Evolutionary conservation across 2,888 invertebrate species (phyloP), one percentile per base, ranked within the genome.

Genomic region (Scaptomyza cyrtandrae): DNA sequence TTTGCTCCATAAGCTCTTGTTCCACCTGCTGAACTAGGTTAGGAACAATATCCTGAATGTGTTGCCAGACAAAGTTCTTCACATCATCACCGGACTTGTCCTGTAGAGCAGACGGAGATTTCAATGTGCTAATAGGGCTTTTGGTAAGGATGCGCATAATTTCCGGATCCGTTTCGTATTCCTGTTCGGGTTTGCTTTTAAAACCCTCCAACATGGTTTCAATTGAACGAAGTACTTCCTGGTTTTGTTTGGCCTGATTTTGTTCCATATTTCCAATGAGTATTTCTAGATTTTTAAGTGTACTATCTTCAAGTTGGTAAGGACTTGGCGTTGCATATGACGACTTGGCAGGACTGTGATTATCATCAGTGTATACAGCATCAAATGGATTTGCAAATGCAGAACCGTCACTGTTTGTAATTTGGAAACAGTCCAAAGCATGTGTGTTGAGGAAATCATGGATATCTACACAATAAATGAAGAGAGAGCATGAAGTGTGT

Each of bases 251-350:
- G 11, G 91, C 90, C 61, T 93, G 93, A 63, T 90, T 90, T 57
- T 91, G 88, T 67, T 93, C 93, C 90, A 93, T 92, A 44, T 91
- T 92, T 2, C 91, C 92, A 50, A 93, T 93, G 1, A 93, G 89
- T 41, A 86, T 91, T 68, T 92, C 93, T 6, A 93, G 91, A 76
- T 93, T 93, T 75, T 90, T 90, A 2, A 92, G 71, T 1, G 92
- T 89, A 64, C 90, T 86, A 52, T 88, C 89, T 29, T 89, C 90
- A 57, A 86, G 16, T 53, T 78, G 89, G 50, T 81, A 84, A 6
- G 87, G 80, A 70, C 73, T 83, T 10, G 74, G 75, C 6, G 80
- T 70, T 63, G 86, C 81, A 59, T 89, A 88, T 27, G 87, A 52
- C 3, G 85, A 86, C 43, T 86, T 86, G 37, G 72, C 54, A 1